phyloP scores from a whole-genome alignment of 2,888 invertebrate species.

The Macroteleia sp. region DNA sequence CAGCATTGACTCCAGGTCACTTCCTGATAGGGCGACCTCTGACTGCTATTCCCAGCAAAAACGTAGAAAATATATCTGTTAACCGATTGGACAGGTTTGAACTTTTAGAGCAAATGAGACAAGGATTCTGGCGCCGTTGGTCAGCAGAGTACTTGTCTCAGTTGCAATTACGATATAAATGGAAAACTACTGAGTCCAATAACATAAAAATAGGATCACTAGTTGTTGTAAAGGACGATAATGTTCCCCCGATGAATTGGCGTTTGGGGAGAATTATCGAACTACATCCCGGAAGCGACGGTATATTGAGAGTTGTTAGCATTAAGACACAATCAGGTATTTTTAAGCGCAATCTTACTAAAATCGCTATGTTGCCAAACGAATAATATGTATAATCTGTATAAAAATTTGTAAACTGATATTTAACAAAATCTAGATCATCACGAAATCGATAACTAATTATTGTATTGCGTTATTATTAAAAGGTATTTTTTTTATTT shows the following conservation, averaged over 20 bases:
- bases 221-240: not conserved
- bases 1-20: too few species aligned
- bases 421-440: not conserved
- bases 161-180: too few species aligned
- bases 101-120: too few species aligned
- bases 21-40: too few species aligned
- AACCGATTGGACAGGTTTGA: too few species aligned
- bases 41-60: too few species aligned
- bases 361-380: not conserved
- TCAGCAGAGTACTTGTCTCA: not conserved
- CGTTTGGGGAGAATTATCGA: not conserved
- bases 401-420: not conserved
- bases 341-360: not conserved
- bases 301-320: not conserved
- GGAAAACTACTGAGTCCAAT: too few species aligned
- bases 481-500: not conserved
- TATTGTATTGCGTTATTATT: not conserved
- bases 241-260: constrained; percentile 3
- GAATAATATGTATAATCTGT: not conserved
- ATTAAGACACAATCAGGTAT: not conserved
- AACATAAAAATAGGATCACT: not conserved
- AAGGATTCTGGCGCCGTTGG: not conserved
- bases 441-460: too few species aligned
- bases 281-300: not conserved
- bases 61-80: too few species aligned